These are phyloP conservation scores for Fopius arisanus DNA, from an alignment of 1,140 invertebrate genomes.

Conservation along the genomic window DNA sequence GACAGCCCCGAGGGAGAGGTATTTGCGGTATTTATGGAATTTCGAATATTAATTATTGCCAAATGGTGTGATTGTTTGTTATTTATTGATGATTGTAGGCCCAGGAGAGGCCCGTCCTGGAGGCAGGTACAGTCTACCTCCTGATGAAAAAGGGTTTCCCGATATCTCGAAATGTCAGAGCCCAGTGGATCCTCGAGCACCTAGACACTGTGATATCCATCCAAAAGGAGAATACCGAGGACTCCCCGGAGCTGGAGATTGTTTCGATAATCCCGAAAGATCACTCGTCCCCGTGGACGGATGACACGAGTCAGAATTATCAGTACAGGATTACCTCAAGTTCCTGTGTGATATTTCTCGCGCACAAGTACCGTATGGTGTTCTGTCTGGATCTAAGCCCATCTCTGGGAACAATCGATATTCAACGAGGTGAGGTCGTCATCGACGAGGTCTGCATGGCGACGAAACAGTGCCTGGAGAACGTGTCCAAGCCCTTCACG, in stretches of 20 bases:
- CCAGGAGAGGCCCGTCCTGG: slow-evolving; percentile 61
- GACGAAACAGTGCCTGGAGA: slow-evolving; percentile 72
- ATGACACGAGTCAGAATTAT: slow-evolving; percentile 65
- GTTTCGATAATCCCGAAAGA: slow-evolving; percentile 71
- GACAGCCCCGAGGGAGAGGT: slow-evolving; percentile 23
- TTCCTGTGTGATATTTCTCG: slow-evolving; percentile 67
- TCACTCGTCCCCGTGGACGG: slow-evolving; percentile 61
- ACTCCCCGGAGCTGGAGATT: slow-evolving; percentile 69
- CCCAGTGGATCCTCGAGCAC: slow-evolving; percentile 79
- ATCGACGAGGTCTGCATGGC: slow-evolving; percentile 74
- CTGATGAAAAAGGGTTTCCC: slow-evolving; percentile 79
- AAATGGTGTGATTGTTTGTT: not conserved
- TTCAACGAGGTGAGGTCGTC: slow-evolving; percentile 73
- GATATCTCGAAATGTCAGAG: slow-evolving; percentile 78
- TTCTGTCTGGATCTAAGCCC: slow-evolving; percentile 85
- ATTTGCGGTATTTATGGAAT: not conserved
- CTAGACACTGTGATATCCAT: slow-evolving; percentile 71
- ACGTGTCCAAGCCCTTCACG: slow-evolving; percentile 73
- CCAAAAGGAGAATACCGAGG: slow-evolving; percentile 52
- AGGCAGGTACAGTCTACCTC: slow-evolving; percentile 74
- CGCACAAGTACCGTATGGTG: slow-evolving; percentile 73
- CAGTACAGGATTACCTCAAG: slow-evolving; percentile 64
- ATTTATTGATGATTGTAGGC: not conserved
- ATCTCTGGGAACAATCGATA: slow-evolving; percentile 77
- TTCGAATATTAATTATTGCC: too few species aligned